Conservation (phyloP, 2,888 invertebrate species). For the Colletes collaris region DNA sequence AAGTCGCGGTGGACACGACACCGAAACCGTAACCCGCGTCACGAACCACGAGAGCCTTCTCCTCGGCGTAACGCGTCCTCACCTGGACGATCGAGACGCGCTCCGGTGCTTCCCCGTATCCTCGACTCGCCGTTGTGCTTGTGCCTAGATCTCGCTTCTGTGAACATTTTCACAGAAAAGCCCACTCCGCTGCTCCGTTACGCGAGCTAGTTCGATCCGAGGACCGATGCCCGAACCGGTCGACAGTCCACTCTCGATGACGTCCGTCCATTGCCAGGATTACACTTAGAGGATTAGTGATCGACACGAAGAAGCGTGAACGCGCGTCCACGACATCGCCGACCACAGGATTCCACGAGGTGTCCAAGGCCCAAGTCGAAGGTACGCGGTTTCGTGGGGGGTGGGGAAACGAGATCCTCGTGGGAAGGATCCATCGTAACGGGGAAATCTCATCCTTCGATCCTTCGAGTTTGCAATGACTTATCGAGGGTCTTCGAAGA, state of each 20-base stretch:
- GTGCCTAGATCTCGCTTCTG: constrained; percentile 16
- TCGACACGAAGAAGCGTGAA: not conserved
- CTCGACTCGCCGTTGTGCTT: not conserved
- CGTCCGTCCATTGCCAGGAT: constrained; percentile 60
- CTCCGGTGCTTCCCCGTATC: not conserved
- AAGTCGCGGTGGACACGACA: constrained; percentile 71
- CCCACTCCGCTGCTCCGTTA: not conserved
- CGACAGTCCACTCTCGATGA: constrained; percentile 58
- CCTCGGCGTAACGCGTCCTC: constrained; percentile 17
- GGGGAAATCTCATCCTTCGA: no score
- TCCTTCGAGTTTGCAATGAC: no score
- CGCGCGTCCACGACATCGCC: no score
- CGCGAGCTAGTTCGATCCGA: not conserved
- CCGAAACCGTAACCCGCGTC: not conserved
- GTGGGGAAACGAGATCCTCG: not conserved
- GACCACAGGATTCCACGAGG: not conserved
- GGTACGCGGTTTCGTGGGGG: constrained; percentile 13
- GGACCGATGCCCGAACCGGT: constrained; percentile 66
- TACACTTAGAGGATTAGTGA: constrained; percentile 55
- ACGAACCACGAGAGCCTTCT: not conserved
- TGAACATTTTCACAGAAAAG: not conserved
- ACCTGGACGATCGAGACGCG: constrained; percentile 1
- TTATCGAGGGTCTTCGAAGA: no score
- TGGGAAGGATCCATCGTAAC: not conserved
- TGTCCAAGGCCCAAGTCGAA: not conserved